These are phyloP conservation scores for Virgularia gustaviana DNA, from an alignment of 92 coral and sea anemone species.

Conservation along the genomic window DNA sequence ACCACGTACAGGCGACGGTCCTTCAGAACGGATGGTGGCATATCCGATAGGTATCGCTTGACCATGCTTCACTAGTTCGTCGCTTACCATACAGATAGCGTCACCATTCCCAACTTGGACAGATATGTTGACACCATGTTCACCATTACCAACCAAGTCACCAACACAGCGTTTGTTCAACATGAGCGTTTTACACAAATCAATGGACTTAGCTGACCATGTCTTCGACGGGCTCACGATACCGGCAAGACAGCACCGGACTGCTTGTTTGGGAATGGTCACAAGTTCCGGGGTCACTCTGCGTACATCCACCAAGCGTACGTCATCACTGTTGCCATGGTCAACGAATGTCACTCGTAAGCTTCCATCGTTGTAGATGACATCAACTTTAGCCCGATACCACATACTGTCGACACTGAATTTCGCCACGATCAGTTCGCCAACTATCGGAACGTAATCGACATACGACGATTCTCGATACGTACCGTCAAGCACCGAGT, in stretches of 20 bases:
- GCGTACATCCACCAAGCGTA: conserved; percentile 59
- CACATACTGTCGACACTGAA: conserved; percentile 69
- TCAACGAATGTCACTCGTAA: conserved; percentile 75
- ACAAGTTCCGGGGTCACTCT: conserved; percentile 62
- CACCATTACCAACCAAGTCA: neutral
- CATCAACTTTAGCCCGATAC: conserved; percentile 78
- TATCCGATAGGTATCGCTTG: no score
- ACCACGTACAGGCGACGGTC: no score
- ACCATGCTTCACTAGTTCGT: conserved; percentile 19
- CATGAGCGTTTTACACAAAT: conserved; percentile 51
- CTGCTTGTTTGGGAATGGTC: conserved; percentile 67
- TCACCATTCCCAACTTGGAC: no score
- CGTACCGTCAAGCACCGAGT: conserved; percentile 33
- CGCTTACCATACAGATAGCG: no score
- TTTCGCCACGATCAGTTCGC: conserved; percentile 81
- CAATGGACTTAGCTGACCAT: conserved; percentile 62
- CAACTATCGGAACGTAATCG: conserved; percentile 68
- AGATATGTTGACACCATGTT: no score
- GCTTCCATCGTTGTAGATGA: conserved; percentile 63
- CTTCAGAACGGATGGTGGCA: no score
- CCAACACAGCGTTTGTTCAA: conserved; percentile 56
- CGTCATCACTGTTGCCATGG: conserved; percentile 87
- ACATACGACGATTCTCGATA: conserved; percentile 58
- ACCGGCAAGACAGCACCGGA: conserved; percentile 62
- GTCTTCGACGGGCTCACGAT: conserved; percentile 37